Base-by-base conservation (phyloP, 2,113 vertebrate genomes). In the Galemys pyrenaicus region DNA sequence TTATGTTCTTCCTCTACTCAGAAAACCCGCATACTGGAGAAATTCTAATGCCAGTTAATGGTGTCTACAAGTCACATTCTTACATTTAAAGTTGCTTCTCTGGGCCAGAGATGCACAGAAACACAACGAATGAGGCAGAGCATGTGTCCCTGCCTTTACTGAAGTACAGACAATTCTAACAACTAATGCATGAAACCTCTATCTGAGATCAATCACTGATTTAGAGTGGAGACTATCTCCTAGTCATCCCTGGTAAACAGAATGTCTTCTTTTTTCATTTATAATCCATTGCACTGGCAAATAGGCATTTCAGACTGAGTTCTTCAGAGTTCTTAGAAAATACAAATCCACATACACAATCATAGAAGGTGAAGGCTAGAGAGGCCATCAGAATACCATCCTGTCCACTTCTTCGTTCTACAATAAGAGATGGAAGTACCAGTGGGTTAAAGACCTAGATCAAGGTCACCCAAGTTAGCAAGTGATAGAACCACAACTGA, bases 21-120 rank as follows among this genome's bases (percentile, higher is more conserved):
- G 44, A 77, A 67, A 80, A 71, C n/a, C 39, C 54, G 26, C 15
- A 70, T 60, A 89, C 32, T n/a, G 10, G 35, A 82, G 44, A 92
- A 93, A 95, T 44, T 83, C 30, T 83, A 54, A 95, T 17, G 26
- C 64, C n/a, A 82, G 62, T 81, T 71, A 49, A 56, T 78, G 41
- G n/a, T 62, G 13, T n/a, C 39, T 37, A 73, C 41, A 58, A 84
- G 28, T 79, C 68, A 41, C 54, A 85, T 80, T 90, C 37, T 84
- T 65, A 89, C 62, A 65, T n/a, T 77, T 15, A 19, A 70, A 91
- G 78, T 46, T 82, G 87, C 26, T 75, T 65, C 54, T 92, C 24
- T 54, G n/a, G 73, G 71, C 62, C 64, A 51, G 30, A 19, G 41
- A 19, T 54, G n/a, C 65, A 87, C 5, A 83, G 73, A 81, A 49